These are phyloP conservation scores for Pemphredon lugubris DNA, from an alignment of 2,888 invertebrate species.

Conservation along the genomic window DNA sequence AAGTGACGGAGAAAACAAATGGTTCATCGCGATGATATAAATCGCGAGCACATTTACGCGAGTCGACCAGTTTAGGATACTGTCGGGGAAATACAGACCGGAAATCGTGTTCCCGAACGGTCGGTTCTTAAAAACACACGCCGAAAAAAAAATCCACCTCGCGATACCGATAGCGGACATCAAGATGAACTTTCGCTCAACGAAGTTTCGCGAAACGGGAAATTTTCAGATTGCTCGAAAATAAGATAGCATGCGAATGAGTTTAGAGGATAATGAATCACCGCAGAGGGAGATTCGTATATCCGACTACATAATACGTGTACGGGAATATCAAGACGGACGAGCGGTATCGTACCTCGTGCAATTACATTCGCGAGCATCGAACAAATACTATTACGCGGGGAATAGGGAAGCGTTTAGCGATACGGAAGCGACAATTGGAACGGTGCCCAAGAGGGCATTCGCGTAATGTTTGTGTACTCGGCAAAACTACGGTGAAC, in stretches of 20 bases:
- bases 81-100: conserved; percentile 25
- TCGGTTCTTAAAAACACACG: not conserved
- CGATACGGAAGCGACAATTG: conserved; percentile 13
- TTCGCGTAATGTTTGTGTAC: conserved; percentile 48
- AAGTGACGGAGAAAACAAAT: not conserved
- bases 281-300: too few relatives aligned
- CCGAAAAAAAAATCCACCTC: not conserved
- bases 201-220: not conserved
- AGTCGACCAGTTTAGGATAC: conserved; percentile 9
- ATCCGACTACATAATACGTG: too few relatives aligned
- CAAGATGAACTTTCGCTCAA: not conserved
- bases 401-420: conserved; percentile 8
- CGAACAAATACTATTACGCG: not conserved
- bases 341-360: too few relatives aligned
- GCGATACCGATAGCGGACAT: not conserved
- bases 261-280: not conserved
- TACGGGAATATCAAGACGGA: too few relatives aligned
- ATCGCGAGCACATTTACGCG: conserved; percentile 15
- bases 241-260: not conserved
- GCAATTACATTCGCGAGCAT: too few relatives aligned
- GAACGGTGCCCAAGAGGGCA: conserved; percentile 51
- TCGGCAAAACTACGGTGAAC: conserved; percentile 32
- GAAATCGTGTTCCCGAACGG: conserved; percentile 16
- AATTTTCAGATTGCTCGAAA: too few relatives aligned
- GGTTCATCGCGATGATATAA: conserved; percentile 2